Conservation (phyloP, 2,113 vertebrate genomes). For the Chionis minor region DNA sequence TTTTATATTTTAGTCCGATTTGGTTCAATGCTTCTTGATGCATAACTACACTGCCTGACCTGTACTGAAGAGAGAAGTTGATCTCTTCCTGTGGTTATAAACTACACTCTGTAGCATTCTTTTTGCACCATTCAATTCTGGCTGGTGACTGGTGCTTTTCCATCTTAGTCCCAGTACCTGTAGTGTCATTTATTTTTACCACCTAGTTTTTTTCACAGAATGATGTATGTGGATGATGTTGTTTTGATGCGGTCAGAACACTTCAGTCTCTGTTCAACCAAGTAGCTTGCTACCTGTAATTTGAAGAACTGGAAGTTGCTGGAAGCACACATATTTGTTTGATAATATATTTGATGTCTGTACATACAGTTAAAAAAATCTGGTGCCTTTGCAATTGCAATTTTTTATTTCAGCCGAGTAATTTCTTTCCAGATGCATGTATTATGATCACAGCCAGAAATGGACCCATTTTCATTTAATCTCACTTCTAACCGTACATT, state of each 20-base stretch:
- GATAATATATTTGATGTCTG: not conserved
- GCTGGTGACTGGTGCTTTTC: not conserved
- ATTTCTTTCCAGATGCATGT: not conserved
- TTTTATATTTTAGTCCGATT: not conserved
- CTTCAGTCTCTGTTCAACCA: not conserved
- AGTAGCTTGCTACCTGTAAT: not conserved
- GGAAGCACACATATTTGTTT: not conserved
- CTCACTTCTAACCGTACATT: not conserved
- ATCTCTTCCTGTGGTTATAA: not conserved
- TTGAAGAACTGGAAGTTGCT: not conserved
- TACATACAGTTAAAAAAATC: not conserved
- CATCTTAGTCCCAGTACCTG: not conserved
- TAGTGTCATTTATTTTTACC: not conserved
- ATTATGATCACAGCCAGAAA: not conserved
- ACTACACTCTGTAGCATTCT: not conserved
- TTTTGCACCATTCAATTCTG: not conserved
- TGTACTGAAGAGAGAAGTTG: not conserved
- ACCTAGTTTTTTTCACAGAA: not conserved
- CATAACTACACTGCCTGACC: not conserved
- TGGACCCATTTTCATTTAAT: not conserved
- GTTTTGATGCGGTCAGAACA: not conserved
- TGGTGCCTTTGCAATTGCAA: not conserved
- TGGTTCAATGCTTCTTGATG: not conserved
- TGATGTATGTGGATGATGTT: not conserved
- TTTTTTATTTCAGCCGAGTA: not conserved